Conservation (phyloP, 2,113 vertebrate genomes). For the Burhinus oedicnemus region DNA sequence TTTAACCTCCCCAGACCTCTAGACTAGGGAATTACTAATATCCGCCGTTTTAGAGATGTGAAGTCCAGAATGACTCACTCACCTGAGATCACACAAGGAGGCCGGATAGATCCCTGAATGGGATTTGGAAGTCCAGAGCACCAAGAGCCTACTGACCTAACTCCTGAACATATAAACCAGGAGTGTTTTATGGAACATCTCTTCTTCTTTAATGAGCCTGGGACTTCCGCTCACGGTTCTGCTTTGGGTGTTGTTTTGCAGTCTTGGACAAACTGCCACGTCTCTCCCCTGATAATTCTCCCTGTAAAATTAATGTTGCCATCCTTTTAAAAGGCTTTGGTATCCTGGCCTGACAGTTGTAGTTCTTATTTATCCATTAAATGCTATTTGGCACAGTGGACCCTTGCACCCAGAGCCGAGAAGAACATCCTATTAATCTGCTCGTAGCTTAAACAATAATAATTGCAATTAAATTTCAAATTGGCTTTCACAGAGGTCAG, state of each 20-base stretch:
- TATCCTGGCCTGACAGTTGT: neutral
- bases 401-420: neutral
- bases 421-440: neutral
- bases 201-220: neutral
- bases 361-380: neutral
- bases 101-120: neutral
- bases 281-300: neutral
- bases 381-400: neutral
- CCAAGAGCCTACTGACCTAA: neutral
- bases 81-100: neutral
- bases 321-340: neutral
- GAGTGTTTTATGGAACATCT: neutral
- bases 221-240: neutral
- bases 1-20: neutral
- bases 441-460: neutral
- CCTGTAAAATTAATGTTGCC: neutral
- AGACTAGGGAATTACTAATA: neutral
- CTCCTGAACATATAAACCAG: neutral
- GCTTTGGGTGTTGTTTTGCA: neutral
- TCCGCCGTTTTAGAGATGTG: neutral
- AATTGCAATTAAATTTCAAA: conserved; percentile 12
- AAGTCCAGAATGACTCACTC: neutral
- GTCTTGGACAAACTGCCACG: neutral
- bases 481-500: conserved; percentile 24
- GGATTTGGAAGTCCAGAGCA: neutral